phyloP scores from a whole-genome alignment of 2,888 invertebrate species.

The Pteria penguin region DNA sequence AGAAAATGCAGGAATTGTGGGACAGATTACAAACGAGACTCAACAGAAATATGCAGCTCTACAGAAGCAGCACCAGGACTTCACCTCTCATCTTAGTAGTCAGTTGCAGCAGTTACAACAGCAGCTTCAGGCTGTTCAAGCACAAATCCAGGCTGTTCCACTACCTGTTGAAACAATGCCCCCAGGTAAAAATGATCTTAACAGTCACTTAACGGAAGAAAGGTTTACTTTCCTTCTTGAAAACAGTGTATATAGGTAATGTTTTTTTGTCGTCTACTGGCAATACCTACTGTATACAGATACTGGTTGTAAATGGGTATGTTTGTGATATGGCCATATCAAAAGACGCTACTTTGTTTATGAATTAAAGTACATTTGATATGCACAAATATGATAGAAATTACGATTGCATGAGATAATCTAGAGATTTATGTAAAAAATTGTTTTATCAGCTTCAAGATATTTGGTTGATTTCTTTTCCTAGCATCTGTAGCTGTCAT shows the following conservation, averaged over 20 bases:
- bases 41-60: slow-evolving; percentile 91
- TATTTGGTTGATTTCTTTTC: slow-evolving; percentile 5
- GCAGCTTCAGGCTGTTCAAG: slow-evolving; percentile 68
- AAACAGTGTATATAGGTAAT: too few species aligned
- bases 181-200: slow-evolving; percentile 56
- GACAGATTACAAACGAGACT: slow-evolving; percentile 88
- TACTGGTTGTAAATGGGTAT: too few species aligned
- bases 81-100: slow-evolving; percentile 89
- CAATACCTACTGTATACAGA: too few species aligned
- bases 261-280: too few species aligned
- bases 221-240: too few species aligned
- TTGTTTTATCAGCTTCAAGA: background rate
- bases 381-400: too few species aligned
- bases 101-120: slow-evolving; percentile 81
- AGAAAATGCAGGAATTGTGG: slow-evolving; percentile 88
- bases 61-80: slow-evolving; percentile 96
- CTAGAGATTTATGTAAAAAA: too few species aligned
- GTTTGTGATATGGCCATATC: too few species aligned
- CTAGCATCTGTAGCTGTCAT: slow-evolving; percentile 8
- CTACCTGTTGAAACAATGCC: slow-evolving; percentile 34
- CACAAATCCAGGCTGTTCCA: slow-evolving; percentile 52
- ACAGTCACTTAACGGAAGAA: too few species aligned
- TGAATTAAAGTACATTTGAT: too few species aligned
- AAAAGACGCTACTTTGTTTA: too few species aligned
- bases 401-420: too few species aligned